A percentile compares a stretch with the other conserved stretches of the same genome.
phyloP scores from a whole-genome alignment of 2,113 vertebrate species.

The Varanus salvator region DNA sequence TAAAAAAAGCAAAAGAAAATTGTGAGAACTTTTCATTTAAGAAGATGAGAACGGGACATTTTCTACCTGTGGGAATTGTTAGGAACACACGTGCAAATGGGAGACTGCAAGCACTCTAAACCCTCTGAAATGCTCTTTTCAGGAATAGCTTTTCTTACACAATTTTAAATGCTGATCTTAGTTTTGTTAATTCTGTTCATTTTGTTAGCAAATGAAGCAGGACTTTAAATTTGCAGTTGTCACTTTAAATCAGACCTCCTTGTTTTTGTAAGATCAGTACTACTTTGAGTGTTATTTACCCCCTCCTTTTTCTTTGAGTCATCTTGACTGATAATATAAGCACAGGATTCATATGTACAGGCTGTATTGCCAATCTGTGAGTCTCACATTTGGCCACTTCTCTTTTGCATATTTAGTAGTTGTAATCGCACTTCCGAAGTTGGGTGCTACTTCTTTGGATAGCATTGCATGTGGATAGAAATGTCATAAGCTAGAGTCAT shows the following conservation, averaged over 20 bases:
- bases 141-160: not conserved
- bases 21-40: not conserved
- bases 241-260: slow-evolving; percentile 53
- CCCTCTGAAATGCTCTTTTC: slow-evolving; percentile 1
- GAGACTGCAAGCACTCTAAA: not conserved
- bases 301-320: slow-evolving; percentile 45
- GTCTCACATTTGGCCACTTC: slow-evolving; percentile 73
- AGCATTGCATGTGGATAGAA: slow-evolving; percentile 62
- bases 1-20: not conserved
- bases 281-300: slow-evolving; percentile 51
- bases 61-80: not conserved
- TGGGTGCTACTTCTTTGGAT: slow-evolving; percentile 55
- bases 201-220: slow-evolving; percentile 33
- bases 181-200: not conserved
- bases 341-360: slow-evolving; percentile 64
- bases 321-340: slow-evolving; percentile 69
- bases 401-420: slow-evolving; percentile 70
- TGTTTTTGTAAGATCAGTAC: slow-evolving; percentile 54
- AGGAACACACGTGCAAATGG: not conserved
- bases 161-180: not conserved
- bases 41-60: not conserved
- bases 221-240: slow-evolving; percentile 21
- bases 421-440: slow-evolving; percentile 51
- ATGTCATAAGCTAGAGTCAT: slow-evolving; percentile 65
- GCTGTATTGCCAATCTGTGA: slow-evolving; percentile 76